Conservation (phyloP, 2,888 invertebrate species). For the Rhagonycha lutea region DNA sequence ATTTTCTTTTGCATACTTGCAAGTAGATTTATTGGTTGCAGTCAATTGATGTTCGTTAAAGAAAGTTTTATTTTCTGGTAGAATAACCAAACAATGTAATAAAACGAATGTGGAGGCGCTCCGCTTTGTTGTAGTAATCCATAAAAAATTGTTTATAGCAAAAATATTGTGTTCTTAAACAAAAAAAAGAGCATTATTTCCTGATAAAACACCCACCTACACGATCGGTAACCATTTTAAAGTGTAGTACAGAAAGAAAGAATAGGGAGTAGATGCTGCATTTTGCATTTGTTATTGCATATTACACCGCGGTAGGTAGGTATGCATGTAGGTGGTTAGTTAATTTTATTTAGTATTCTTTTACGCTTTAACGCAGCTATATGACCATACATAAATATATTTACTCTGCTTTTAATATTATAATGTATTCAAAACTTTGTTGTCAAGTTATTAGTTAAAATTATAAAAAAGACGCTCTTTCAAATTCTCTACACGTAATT, state of each 20-base stretch:
- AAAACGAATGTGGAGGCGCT: not conserved
- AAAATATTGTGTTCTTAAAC: not conserved
- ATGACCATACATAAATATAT: slow-evolving; percentile 26
- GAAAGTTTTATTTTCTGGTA: not conserved
- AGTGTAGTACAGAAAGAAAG: not conserved
- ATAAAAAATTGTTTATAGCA: not conserved
- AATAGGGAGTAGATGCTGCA: slow-evolving; percentile 5
- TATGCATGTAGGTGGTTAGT: slow-evolving; percentile 26
- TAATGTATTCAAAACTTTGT: slow-evolving; percentile 10
- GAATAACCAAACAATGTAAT: not conserved
- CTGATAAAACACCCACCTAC: not conserved
- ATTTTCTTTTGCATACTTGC: not conserved
- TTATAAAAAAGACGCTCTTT: slow-evolving; percentile 5
- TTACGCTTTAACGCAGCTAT: slow-evolving; percentile 29
- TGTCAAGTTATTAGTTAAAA: slow-evolving; percentile 17
- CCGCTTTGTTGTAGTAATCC: not conserved
- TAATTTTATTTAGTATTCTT: slow-evolving; percentile 30
- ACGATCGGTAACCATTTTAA: not conserved
- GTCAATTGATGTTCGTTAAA: not conserved
- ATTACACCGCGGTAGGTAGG: slow-evolving; percentile 26
- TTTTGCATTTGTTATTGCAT: slow-evolving; percentile 26
- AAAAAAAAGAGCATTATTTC: not conserved
- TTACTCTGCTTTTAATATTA: slow-evolving; percentile 15
- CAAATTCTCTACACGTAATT: slow-evolving; percentile 13
- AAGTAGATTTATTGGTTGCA: not conserved